Conservation (phyloP, 2,113 vertebrate species). For the Mystacornis crossleyi region DNA sequence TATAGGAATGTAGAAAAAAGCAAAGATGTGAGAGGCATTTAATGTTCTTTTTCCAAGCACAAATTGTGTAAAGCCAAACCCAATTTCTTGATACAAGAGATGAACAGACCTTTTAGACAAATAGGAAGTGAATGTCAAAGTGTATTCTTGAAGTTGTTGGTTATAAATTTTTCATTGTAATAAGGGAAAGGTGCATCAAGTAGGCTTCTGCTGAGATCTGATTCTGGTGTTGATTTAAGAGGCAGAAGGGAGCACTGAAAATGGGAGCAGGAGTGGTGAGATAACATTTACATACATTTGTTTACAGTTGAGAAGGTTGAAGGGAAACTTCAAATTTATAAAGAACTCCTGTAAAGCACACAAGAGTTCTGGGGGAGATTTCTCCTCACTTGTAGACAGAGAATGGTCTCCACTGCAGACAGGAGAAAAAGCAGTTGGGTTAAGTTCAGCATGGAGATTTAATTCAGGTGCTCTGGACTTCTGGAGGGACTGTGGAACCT, state of each 20-base stretch:
- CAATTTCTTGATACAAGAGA: background rate
- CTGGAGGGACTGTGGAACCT: background rate
- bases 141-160: background rate
- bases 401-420: background rate
- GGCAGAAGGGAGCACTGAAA: background rate
- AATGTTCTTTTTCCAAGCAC: background rate
- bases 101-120: background rate
- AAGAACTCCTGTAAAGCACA: background rate
- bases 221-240: background rate
- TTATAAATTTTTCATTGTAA: background rate
- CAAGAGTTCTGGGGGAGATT: background rate
- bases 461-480: background rate
- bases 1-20: background rate
- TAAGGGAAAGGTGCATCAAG: background rate
- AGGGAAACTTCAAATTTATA: background rate
- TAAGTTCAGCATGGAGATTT: background rate
- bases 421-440: background rate
- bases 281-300: background rate
- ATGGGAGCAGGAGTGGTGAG: background rate
- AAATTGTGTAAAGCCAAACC: background rate
- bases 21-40: accelerated
- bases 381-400: background rate
- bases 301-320: background rate
- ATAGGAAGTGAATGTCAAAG: background rate
- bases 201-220: background rate